Percentiles rank a stretch among this genome's conserved stretches.
Conservation (phyloP, 2,888 invertebrate species). For the Dynastes hyllus region DNA sequence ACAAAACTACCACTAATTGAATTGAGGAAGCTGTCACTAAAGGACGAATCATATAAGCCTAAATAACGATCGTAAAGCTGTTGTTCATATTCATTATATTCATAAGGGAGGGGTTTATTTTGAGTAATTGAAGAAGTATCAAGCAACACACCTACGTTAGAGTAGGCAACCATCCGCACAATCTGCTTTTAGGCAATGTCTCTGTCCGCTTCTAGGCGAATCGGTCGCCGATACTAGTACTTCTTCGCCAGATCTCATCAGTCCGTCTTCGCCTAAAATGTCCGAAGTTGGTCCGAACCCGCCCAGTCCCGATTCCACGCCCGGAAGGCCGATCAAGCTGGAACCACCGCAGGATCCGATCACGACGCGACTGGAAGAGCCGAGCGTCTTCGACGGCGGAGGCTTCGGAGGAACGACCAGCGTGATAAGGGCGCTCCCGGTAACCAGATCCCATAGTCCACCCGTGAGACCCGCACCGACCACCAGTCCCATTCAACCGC, state of each 20-base stretch:
- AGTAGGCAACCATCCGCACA: constrained; percentile 68
- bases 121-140: constrained; percentile 12
- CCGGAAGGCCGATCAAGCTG: constrained; percentile 74
- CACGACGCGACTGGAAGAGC: constrained; percentile 72
- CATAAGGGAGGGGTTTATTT: too few relatives aligned
- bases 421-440: constrained; percentile 67
- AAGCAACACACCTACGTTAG: constrained; percentile 56
- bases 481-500: constrained; percentile 67
- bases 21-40: too few relatives aligned
- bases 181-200: constrained; percentile 69
- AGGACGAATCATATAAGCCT: too few relatives aligned
- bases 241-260: constrained; percentile 90
- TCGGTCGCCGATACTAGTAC: constrained; percentile 95
- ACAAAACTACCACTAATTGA: too few relatives aligned
- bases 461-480: constrained; percentile 66
- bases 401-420: constrained; percentile 64
- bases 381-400: constrained; percentile 74
- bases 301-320: constrained; percentile 77
- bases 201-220: constrained; percentile 82
- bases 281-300: constrained; percentile 76
- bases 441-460: constrained; percentile 68
- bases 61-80: too few relatives aligned
- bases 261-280: constrained; percentile 89
- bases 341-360: constrained; percentile 68
- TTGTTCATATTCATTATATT: too few relatives aligned